Conservation (phyloP, 2,113 vertebrate species). For the Gracilinanus agilis region DNA sequence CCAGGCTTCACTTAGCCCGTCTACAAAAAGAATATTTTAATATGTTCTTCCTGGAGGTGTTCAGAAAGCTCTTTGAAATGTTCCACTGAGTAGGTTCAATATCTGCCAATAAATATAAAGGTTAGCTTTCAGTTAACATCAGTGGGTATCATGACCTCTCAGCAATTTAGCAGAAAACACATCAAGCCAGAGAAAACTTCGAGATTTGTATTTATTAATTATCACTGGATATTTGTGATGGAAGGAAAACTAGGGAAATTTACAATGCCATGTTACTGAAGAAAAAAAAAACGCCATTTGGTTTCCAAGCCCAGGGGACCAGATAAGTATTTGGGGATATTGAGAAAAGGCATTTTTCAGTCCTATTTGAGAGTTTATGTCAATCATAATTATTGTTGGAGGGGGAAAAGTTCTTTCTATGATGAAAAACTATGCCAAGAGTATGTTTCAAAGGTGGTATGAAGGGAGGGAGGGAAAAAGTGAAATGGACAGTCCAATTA, state of each 20-base stretch:
- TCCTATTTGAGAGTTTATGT: conserved; percentile 23
- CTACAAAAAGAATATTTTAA: conserved; percentile 24
- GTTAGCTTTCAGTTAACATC: conserved; percentile 22
- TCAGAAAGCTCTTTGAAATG: not conserved
- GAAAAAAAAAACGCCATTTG: not conserved
- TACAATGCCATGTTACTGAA: not conserved
- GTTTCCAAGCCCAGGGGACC: not conserved
- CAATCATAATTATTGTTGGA: conserved; percentile 7
- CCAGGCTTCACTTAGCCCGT: not conserved
- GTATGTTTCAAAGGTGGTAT: not conserved
- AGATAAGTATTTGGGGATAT: not conserved
- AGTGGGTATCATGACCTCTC: not conserved
- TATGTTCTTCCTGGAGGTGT: conserved; percentile 18
- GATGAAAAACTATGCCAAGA: conserved; percentile 22
- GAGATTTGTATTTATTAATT: conserved; percentile 32
- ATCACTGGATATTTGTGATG: not conserved
- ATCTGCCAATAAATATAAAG: not conserved
- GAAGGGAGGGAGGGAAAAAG: not conserved
- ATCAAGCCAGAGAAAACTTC: conserved; percentile 14
- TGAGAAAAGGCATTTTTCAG: not conserved
- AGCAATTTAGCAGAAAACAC: conserved; percentile 6
- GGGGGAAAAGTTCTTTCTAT: not conserved
- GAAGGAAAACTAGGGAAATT: conserved; percentile 27
- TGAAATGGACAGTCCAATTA: not conserved
- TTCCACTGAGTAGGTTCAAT: conserved; percentile 4